A percentile compares a stretch with the other conserved stretches of the same genome.
Conservation (phyloP, 2,113 vertebrate species). For the Apteryx mantelli region DNA sequence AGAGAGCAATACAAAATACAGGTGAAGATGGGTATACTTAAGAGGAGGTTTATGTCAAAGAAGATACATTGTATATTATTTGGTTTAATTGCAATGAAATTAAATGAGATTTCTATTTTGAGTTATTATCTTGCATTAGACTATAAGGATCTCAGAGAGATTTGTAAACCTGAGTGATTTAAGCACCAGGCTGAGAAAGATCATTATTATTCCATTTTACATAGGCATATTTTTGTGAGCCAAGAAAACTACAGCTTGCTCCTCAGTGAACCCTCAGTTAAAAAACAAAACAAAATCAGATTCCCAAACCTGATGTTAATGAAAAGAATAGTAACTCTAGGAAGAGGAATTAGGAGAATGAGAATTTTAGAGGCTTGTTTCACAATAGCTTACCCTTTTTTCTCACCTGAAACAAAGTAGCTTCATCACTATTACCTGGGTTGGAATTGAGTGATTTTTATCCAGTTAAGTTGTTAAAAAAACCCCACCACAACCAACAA, state of each 20-base stretch:
- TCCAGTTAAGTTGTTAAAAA: neutral
- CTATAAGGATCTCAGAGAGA: neutral
- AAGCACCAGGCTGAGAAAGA: neutral
- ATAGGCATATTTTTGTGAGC: neutral
- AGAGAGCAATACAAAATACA: neutral
- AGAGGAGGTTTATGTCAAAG: neutral
- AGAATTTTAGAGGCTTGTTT: neutral
- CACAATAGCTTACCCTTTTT: neutral
- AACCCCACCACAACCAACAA: neutral
- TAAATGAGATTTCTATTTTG: constrained; percentile 16
- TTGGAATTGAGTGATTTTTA: neutral
- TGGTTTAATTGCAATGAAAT: constrained; percentile 20
- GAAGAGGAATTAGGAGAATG: neutral
- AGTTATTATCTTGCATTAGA: neutral
- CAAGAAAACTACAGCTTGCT: neutral
- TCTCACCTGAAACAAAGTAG: neutral
- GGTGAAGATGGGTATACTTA: neutral
- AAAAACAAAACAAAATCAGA: neutral
- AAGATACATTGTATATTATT: neutral
- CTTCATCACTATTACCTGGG: neutral
- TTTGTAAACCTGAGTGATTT: neutral
- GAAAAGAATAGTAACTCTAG: neutral
- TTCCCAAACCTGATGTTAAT: neutral
- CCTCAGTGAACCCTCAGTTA: neutral
- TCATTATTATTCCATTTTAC: neutral